Evolutionary conservation across 2,888 invertebrate genomes (phyloP).

Genomic region (Acleris emargana): DNA sequence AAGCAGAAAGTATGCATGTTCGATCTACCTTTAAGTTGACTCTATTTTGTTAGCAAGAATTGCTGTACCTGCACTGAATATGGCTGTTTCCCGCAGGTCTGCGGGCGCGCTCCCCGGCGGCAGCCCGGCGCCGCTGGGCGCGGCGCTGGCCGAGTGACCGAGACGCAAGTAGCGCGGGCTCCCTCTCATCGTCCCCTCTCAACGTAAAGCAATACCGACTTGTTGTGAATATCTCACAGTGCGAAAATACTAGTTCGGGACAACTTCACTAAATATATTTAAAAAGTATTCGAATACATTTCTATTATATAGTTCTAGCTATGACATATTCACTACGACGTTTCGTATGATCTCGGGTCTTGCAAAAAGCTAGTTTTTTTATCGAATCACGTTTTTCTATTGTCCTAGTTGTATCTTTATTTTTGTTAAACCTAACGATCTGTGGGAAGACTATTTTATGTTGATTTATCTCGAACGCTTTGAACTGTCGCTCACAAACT

Average conservation of each 20-base stretch:
- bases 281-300: conserved; percentile 30
- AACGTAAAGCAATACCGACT: conserved; percentile 61
- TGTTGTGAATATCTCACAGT: conserved; percentile 75
- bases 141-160: conserved; percentile 64
- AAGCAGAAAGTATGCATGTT: too few species aligned
- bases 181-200: conserved; percentile 37
- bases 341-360: conserved; percentile 73
- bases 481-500: conserved; percentile 58
- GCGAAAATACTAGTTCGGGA: conserved; percentile 70
- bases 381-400: conserved; percentile 53
- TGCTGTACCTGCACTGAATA: background rate
- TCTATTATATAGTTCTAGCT: conserved; percentile 56
- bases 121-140: conserved; percentile 53
- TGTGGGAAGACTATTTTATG: conserved; percentile 52
- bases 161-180: background rate
- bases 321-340: conserved; percentile 71
- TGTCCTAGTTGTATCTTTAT: conserved; percentile 63
- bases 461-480: conserved; percentile 50
- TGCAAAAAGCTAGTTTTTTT: conserved; percentile 62
- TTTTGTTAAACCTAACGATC: conserved; percentile 56
- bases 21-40: too few species aligned
- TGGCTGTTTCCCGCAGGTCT: conserved; percentile 3
- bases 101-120: conserved; percentile 9
- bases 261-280: conserved; percentile 44
- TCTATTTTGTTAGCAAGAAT: background rate